phyloP scores from a whole-genome alignment of 2,888 invertebrate genomes.

The Brachyptera putata region DNA sequence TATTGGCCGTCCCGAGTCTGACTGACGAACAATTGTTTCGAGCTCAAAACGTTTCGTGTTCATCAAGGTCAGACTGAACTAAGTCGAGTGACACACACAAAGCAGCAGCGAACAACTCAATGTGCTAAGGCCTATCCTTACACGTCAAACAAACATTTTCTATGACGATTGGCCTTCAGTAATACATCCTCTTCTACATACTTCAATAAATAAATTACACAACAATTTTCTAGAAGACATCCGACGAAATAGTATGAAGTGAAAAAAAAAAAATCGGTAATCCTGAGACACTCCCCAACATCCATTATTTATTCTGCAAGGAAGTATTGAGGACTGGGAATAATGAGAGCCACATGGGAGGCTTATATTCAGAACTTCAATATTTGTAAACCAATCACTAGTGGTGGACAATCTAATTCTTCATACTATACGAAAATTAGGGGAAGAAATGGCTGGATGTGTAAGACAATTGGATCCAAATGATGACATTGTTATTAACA shows the following conservation, averaged over 20 bases:
- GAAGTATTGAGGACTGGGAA: slow-evolving; percentile 3
- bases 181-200: slow-evolving; percentile 1
- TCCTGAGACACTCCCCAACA: slow-evolving; percentile 3
- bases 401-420: not conserved
- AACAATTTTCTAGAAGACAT: not conserved
- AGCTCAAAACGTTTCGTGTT: too few species aligned
- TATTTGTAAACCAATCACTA: not conserved
- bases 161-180: slow-evolving; percentile 6
- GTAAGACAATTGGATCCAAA: too few species aligned
- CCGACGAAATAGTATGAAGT: not conserved
- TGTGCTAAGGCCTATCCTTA: too few species aligned
- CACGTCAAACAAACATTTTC: slow-evolving; percentile 6
- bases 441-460: not conserved
- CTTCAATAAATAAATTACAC: not conserved
- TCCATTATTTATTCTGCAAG: not conserved
- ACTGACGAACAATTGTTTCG: too few species aligned
- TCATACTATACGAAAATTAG: not conserved
- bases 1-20: too few species aligned
- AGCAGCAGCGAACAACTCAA: too few species aligned
- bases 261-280: not conserved
- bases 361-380: slow-evolving; percentile 13
- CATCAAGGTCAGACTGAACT: too few species aligned
- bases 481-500: too few species aligned
- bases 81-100: too few species aligned
- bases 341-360: not conserved